Base-by-base conservation (phyloP, 2,113 vertebrate species). In the Arizona elegans region DNA sequence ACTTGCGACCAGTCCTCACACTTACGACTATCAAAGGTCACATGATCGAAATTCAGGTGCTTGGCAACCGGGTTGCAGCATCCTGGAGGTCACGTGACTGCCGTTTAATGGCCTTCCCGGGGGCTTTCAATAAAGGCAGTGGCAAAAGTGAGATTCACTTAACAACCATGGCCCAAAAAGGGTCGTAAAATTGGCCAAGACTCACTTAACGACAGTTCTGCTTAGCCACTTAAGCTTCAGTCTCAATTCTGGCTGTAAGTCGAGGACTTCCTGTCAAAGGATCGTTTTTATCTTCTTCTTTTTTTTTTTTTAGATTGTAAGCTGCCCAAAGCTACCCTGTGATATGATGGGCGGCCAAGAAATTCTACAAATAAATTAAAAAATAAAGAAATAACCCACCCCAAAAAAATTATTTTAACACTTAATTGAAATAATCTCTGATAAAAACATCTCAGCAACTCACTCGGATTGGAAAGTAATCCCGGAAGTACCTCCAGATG, bases 391-490 rank as follows among this genome's bases (percentile, higher is more conserved):
- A 8, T 21, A 55, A 5, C 21, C 3, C 21, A 9, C 47, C 47
- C 47, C 4, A 5, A 47, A 47, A 47, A 54, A 12, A 19, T 10
- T 8, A 21, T 8, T 23, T 47, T 21, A 38, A 90, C 3, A 0
- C 7, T 15, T 17, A 3, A 81, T 19, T 33, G n/a, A 81, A 38
- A 81, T 19, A 17, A 38, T 19, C 70, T 38, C 7, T 13, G 58
- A 59, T n/a, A 2, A 59, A 13, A 10, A 70, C 15, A 19, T 81
- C 2, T 15, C 70, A 33, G 15, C 70, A 38, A 97, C 97, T 98
- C 97, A 99, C 99, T 96, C 98, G 98, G 95, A 99, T 97, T 38
- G 99, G 99, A 93, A 99, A 99, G 96, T 99, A 99, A 95, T 99
- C 99, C 95, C 98, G 97, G 97, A 99, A 99, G 96, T 99, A 99